Evolutionary conservation across 2,113 vertebrate genomes (phyloP).

Genomic region (Boleophthalmus pectinirostris): DNA sequence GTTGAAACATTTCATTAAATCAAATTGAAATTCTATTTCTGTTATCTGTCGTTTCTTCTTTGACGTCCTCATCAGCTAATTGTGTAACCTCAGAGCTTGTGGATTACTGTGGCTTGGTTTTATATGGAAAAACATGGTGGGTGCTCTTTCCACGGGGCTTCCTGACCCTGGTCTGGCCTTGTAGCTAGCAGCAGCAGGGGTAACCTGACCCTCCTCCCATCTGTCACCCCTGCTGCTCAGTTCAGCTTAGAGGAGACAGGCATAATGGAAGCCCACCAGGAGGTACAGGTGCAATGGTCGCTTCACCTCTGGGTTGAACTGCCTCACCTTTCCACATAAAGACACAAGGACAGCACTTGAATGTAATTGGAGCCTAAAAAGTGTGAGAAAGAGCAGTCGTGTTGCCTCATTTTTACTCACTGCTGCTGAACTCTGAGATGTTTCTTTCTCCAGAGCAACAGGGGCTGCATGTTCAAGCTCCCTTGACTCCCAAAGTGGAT

Average conservation of each 20-base stretch:
- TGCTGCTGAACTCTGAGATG: slow-evolving; percentile 16
- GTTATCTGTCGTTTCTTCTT: background rate
- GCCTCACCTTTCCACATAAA: slow-evolving; percentile 47
- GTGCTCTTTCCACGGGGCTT: slow-evolving; percentile 64
- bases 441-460: slow-evolving; percentile 32
- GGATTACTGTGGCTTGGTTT: slow-evolving; percentile 9
- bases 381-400: slow-evolving; percentile 42
- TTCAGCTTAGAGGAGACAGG: slow-evolving; percentile 36
- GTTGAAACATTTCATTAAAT: slow-evolving; percentile 82
- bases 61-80: background rate
- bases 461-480: slow-evolving; percentile 15
- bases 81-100: slow-evolving; percentile 27
- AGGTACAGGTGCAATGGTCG: slow-evolving; percentile 72
- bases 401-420: slow-evolving; percentile 49
- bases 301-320: slow-evolving; percentile 61
- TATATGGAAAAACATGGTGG: slow-evolving; percentile 12
- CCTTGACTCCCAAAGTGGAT: slow-evolving; percentile 14
- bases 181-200: slow-evolving; percentile 57
- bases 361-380: slow-evolving; percentile 58
- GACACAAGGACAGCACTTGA: slow-evolving; percentile 61
- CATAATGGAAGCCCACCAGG: slow-evolving; percentile 68
- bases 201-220: slow-evolving; percentile 82
- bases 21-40: slow-evolving; percentile 66
- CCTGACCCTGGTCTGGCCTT: slow-evolving; percentile 62
- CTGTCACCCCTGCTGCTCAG: slow-evolving; percentile 80